Evolutionary conservation across 2,797 vertebrate species (phyloP).

Genomic region (Sus cebifrons): DNA sequence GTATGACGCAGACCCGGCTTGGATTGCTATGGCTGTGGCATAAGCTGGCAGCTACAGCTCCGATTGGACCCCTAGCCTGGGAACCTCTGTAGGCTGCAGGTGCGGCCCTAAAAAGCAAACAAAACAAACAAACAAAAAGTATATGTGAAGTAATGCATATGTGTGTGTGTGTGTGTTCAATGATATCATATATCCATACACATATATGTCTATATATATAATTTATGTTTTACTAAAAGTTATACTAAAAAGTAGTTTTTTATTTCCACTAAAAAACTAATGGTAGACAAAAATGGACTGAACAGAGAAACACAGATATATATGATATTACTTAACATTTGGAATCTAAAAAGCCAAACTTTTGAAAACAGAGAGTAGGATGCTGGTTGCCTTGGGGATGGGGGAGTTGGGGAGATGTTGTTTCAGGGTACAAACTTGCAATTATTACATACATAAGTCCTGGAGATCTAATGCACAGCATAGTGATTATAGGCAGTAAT

Average conservation of each 20-base stretch:
- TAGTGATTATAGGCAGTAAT: neutral
- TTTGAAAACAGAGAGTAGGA: neutral
- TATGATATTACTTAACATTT: neutral
- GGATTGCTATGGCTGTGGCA: no score
- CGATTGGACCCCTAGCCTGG: no score
- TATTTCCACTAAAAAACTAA: neutral
- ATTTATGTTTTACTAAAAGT: slow-evolving; percentile 1
- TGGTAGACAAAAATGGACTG: slow-evolving; percentile 22
- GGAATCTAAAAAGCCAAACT: neutral
- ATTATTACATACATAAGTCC: neutral
- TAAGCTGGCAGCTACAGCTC: no score
- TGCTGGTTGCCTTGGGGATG: neutral
- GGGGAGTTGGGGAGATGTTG: neutral
- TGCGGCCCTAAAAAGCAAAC: no score
- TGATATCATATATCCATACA: neutral
- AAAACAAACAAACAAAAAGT: neutral
- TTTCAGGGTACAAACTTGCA: neutral
- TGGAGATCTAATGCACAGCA: neutral
- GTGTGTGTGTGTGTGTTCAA: neutral
- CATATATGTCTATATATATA: neutral
- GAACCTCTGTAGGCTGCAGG: no score
- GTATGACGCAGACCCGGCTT: no score
- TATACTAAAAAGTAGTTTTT: neutral
- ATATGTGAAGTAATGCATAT: neutral
- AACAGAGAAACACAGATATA: neutral